A percentile compares a stretch with the other conserved stretches of the same genome.
These are phyloP conservation scores for Sitophilus oryzae DNA, from an alignment of 1,140 invertebrate genomes.

Conservation along the genomic window DNA sequence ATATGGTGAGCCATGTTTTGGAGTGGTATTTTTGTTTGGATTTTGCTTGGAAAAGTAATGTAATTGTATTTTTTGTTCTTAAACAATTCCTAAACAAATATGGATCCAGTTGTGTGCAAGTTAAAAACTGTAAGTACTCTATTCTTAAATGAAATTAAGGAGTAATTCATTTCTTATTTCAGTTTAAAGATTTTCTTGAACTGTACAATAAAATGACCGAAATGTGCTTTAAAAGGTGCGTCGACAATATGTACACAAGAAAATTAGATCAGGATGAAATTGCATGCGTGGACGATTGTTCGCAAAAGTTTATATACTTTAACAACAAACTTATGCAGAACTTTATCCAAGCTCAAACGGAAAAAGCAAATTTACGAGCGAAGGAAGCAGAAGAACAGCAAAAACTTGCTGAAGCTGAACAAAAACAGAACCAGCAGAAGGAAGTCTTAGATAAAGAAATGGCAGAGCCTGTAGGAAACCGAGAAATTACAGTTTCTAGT, in stretches of 20 bases:
- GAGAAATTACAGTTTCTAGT: neutral
- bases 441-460: neutral
- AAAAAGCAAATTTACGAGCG: constrained; percentile 30
- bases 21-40: no score
- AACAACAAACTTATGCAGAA: constrained; percentile 38
- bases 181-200: constrained; percentile 87
- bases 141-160: no score
- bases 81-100: no score
- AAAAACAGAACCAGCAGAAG: neutral
- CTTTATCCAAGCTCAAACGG: constrained; percentile 32
- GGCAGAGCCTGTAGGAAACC: neutral
- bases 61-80: no score
- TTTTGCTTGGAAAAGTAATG: no score
- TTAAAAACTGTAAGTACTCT: no score
- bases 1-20: no score
- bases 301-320: constrained; percentile 37
- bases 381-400: constrained; percentile 32
- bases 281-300: constrained; percentile 34
- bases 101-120: no score
- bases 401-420: no score
- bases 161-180: no score
- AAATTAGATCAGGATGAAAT: constrained; percentile 56
- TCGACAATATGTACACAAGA: constrained; percentile 83
- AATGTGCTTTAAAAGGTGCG: constrained; percentile 85
- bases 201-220: constrained; percentile 91